Evolutionary conservation across 2,113 vertebrate species (phyloP), one percentile per base, ranked within the genome.

Genomic region (Plecturocebus donacophilus): DNA sequence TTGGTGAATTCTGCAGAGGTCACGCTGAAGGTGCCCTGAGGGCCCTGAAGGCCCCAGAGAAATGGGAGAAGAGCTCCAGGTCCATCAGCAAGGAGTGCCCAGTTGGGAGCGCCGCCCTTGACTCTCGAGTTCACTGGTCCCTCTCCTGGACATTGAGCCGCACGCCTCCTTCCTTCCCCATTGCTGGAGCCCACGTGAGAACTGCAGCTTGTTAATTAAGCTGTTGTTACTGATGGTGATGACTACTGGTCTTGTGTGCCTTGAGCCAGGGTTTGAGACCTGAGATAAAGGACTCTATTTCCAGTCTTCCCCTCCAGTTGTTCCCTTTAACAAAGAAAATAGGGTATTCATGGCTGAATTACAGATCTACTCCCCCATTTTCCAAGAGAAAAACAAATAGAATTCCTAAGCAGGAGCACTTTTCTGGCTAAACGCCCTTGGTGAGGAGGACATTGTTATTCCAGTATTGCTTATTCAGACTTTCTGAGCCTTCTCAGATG

Each of bases 351-450:
- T 27, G 47, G 45, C 56, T 49, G 75, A 95, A 79, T 97, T 95
- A 94, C 76, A 95, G 45, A 45, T 47, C 71, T 16, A 2, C 35
- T 89, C 92, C 52, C 76, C 71, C 58, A 87, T 90, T 96, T 97
- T 97, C 92, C 84, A 94, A 94, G 76, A 90, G 45, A 58, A 88
- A 92, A 97, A 87, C 71, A 88, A 84, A 96, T 81, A 91, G 56
- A 76, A 87, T 83, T 97, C 71, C 96, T 91, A 96, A 93, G 85
- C 21, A 83, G 88, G 75, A 89, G 54, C 0, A 5, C 38, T 84
- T 86, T 92, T 90, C 89, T 54, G 64, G 80, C 70, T 91, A 85
- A 96, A 54, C 7, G 64, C 75, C 68, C 90, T 87, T 52, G 61
- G 80, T 54, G 71, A 87, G 80, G 5, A 77, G 56, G 87, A 87